These are phyloP conservation scores for Nyctereutes procyonoides DNA, from an alignment of 2,113 vertebrate species.

Conservation along the genomic window DNA sequence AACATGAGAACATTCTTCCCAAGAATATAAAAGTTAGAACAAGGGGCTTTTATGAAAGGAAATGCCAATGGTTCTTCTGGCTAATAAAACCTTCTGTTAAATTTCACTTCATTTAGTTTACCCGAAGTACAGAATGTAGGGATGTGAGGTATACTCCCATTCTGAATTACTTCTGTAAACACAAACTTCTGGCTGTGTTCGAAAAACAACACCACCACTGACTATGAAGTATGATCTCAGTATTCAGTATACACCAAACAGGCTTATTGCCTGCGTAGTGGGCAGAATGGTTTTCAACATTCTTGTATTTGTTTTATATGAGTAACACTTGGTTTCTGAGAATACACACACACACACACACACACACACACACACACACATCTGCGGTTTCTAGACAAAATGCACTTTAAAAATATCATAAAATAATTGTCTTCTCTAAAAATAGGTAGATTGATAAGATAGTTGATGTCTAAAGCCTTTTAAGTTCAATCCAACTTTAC, in stretches of 20 bases:
- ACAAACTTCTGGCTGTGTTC: background rate
- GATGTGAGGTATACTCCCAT: background rate
- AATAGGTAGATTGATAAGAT: background rate
- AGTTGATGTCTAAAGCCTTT: background rate
- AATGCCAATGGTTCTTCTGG: background rate
- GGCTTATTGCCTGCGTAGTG: background rate
- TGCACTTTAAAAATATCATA: background rate
- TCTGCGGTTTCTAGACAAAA: background rate
- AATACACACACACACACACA: background rate
- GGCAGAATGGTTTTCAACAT: background rate
- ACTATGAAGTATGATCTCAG: background rate
- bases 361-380: background rate
- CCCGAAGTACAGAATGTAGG: background rate
- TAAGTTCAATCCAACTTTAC: background rate
- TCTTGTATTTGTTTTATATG: background rate
- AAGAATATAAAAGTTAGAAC: conserved; percentile 2
- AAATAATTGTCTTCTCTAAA: background rate
- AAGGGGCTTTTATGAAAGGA: background rate
- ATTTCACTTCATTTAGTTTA: background rate
- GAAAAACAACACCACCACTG: too few relatives aligned
- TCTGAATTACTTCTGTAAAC: conserved; percentile 4
- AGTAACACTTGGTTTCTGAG: background rate
- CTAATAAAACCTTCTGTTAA: conserved; percentile 13
- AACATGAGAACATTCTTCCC: background rate
- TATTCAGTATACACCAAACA: background rate